Percentiles rank a stretch among this genome's conserved stretches.
These are phyloP conservation scores for Aphelenchoides besseyi DNA, from an alignment of 1,140 invertebrate species.

Conservation along the genomic window DNA sequence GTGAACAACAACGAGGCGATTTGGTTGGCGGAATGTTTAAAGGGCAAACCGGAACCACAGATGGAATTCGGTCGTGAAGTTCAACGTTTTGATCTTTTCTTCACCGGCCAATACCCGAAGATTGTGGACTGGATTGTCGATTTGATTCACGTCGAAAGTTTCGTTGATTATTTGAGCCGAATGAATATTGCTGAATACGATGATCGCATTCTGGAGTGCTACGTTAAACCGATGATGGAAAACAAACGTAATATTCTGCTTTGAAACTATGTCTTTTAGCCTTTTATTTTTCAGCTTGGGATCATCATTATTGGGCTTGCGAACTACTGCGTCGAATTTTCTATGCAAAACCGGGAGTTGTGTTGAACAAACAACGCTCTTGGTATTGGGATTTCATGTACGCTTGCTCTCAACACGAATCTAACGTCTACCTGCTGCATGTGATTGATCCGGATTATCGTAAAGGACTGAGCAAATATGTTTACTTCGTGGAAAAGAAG, in stretches of 20 bases:
- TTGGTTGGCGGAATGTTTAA: background rate
- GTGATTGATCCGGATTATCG: background rate
- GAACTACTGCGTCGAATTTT: background rate
- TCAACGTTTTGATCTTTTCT: background rate
- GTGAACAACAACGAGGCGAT: background rate
- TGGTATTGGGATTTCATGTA: slow-evolving; percentile 20
- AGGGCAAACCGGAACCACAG: background rate
- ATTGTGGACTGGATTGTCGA: background rate
- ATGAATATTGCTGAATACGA: background rate
- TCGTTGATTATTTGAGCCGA: background rate
- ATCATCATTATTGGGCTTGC: background rate
- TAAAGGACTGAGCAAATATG: background rate
- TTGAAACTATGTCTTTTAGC: background rate
- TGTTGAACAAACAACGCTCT: slow-evolving; percentile 4
- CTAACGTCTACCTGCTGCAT: background rate
- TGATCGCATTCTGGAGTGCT: background rate
- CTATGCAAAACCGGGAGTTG: background rate
- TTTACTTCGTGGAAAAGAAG: background rate
- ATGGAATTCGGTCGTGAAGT: background rate
- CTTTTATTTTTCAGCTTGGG: background rate
- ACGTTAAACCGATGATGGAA: background rate
- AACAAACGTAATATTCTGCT: background rate
- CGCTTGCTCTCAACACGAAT: background rate
- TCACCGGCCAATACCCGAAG: background rate
- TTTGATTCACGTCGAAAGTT: background rate